Percentiles rank a stretch among this genome's conserved stretches.
Evolutionary conservation across 1,140 invertebrate species (phyloP).

Genomic region (Dryas iulia): DNA sequence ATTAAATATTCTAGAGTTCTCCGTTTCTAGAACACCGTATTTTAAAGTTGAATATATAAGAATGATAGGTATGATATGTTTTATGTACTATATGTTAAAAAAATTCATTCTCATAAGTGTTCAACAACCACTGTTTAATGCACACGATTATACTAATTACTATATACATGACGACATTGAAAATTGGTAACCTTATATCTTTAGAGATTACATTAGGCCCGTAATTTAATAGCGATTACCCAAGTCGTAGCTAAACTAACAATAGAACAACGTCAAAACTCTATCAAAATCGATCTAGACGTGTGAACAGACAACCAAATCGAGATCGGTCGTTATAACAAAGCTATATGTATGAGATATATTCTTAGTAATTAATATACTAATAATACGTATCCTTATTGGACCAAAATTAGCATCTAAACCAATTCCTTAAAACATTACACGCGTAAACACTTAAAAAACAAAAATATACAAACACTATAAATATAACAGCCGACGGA

Average conservation of each 20-base stretch:
- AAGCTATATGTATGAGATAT: constrained; percentile 27
- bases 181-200: constrained; percentile 20
- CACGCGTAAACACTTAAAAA: constrained; percentile 31
- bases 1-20: constrained; percentile 12
- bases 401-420: constrained; percentile 38
- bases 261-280: not conserved
- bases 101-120: constrained; percentile 58
- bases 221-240: not conserved
- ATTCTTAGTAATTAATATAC: constrained; percentile 26
- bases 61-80: constrained; percentile 73
- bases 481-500: constrained; percentile 73
- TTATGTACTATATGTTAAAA: constrained; percentile 70
- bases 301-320: not conserved
- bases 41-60: constrained; percentile 32
- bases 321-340: not conserved
- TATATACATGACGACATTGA: constrained; percentile 37
- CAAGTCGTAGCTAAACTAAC: not conserved
- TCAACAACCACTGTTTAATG: constrained; percentile 47
- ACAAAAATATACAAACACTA: constrained; percentile 76
- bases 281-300: constrained; percentile 3
- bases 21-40: not conserved
- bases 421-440: constrained; percentile 20
- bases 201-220: constrained; percentile 15
- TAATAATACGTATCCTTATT: constrained; percentile 25
- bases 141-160: constrained; percentile 32